phyloP scores from a whole-genome alignment of 2,113 vertebrate genomes.

The Eira barbara region DNA sequence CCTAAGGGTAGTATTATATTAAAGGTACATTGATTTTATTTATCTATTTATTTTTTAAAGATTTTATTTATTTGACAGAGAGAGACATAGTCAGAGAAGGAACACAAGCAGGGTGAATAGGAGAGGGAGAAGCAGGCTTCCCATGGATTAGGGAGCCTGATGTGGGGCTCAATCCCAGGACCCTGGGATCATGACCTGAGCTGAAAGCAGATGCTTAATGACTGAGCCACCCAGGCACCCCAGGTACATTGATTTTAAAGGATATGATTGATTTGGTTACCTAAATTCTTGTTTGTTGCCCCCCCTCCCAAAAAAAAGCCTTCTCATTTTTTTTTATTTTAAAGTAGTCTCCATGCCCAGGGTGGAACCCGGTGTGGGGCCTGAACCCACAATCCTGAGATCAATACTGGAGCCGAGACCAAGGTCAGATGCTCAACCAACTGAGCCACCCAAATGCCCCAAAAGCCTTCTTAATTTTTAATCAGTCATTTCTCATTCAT shows the following conservation, averaged over 20 bases:
- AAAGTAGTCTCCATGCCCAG: background rate
- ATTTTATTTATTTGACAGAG: no score
- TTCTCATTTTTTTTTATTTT: background rate
- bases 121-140: no score
- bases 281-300: conserved; percentile 15
- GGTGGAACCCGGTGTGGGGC: background rate
- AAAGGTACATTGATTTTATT: background rate
- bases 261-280: background rate
- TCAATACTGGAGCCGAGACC: background rate
- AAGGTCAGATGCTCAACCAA: background rate
- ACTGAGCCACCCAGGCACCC: no score
- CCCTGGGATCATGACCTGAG: no score
- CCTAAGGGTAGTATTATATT: background rate
- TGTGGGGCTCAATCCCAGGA: no score
- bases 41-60: no score
- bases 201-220: no score
- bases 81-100: no score
- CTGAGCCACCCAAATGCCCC: background rate
- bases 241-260: background rate
- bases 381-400: background rate
- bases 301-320: no score
- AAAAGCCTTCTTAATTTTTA: background rate
- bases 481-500: background rate
- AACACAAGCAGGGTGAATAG: no score
- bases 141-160: no score